Base-by-base conservation (phyloP, 1,140 invertebrate species). In the Drosophila nannoptera region DNA sequence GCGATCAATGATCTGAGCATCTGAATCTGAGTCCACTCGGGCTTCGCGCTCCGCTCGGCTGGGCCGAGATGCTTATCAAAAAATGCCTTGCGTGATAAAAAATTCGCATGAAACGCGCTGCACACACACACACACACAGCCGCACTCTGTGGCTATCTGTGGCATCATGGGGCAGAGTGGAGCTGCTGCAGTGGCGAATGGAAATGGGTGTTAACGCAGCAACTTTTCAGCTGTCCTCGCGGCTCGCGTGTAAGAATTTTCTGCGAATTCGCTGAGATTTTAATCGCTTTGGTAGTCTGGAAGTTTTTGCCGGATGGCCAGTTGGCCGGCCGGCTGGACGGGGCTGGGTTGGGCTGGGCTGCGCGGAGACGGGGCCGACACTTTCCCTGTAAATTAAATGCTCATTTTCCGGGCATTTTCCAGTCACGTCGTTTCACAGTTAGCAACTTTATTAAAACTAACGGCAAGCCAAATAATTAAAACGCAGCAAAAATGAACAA, bases 401-500 rank as follows among this genome's bases (percentile, higher is more conserved):
- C 64, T 77, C 78, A 73, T 83, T 83, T 75, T 82, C 68, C 63
- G 29, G 36, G 16, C 53, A 63, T 63, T 73, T 76, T 75, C 67
- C 75, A 86, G 80, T 84, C 80, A 84, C 81, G 80, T 84, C 82
- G 75, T 76, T 84, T 84, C 80, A 84, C 80, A 84, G 80, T 84
- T 84, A 84, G 80, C 80, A 84, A 80, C 80, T 84, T 84, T 84
- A 84, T 84, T 84, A 84, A 84, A 84, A 86, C 80, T 84, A 84
- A 84, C 80, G 80, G 77, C 76, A 77, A 53, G 76, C 76, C 50
- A 80, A 80, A 86, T 84, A 84, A 84, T 84, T 84, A 86, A 84
- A 84, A 84, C 73, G 77, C 81, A 77, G 81, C 63, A 45, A 33
- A 56, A 48, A 64, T 64, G 65, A 60, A 59, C 35, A 31, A 36